phyloP scores from a whole-genome alignment of 2,797 vertebrate species.

The Telmatherina bonti region DNA sequence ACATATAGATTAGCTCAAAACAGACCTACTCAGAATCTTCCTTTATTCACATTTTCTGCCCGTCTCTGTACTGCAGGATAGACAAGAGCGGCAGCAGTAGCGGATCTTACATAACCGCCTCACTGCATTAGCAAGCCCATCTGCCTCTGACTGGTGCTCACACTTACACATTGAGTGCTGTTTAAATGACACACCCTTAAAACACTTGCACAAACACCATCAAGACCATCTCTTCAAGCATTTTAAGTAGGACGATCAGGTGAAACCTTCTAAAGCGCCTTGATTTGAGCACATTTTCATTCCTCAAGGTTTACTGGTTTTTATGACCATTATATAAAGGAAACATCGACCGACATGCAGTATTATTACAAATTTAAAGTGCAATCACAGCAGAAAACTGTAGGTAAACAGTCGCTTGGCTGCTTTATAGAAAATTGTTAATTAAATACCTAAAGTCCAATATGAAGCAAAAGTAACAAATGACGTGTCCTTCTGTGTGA shows the following conservation, averaged over 20 bases:
- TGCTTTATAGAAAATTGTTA: not conserved
- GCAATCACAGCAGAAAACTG: not conserved
- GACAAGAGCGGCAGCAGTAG: slow-evolving; percentile 64
- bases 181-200: slow-evolving; percentile 40
- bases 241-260: slow-evolving; percentile 15
- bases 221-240: slow-evolving; percentile 12
- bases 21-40: slow-evolving; percentile 21
- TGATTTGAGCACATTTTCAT: not conserved
- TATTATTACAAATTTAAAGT: slow-evolving; percentile 11
- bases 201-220: slow-evolving; percentile 15
- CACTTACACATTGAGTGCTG: slow-evolving; percentile 40
- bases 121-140: slow-evolving; percentile 80
- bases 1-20: slow-evolving; percentile 23
- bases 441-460: not conserved
- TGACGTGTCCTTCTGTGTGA: not conserved
- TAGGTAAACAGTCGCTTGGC: not conserved
- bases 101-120: slow-evolving; percentile 78
- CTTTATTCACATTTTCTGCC: slow-evolving; percentile 28
- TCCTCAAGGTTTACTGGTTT: not conserved
- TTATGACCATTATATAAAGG: not conserved
- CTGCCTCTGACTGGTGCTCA: slow-evolving; percentile 73
- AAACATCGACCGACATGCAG: not conserved
- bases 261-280: slow-evolving; percentile 9
- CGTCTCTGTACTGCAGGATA: slow-evolving; percentile 57
- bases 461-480: not conserved